Evolutionary conservation across 2,797 vertebrate genomes (phyloP).

Genomic region (Scleropages formosus): DNA sequence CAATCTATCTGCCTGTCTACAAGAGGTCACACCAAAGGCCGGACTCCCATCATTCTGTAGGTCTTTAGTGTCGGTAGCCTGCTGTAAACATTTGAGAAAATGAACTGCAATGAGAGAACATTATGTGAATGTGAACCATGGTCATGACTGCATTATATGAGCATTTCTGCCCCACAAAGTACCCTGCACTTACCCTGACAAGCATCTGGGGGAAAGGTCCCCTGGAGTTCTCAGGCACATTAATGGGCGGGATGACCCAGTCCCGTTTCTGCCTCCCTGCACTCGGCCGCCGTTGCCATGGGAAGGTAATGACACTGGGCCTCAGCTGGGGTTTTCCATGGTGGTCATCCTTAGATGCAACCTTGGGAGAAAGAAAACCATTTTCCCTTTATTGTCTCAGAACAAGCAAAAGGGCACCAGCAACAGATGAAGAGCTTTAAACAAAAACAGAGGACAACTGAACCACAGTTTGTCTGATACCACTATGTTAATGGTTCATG

Average conservation of each 20-base stretch:
- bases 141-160: too few species aligned
- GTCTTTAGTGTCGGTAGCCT: too few species aligned
- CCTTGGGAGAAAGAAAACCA: constrained; percentile 55
- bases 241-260: constrained; percentile 99
- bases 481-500: too few species aligned
- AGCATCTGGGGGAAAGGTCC: constrained; percentile 97
- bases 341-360: constrained; percentile 65
- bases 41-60: too few species aligned
- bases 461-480: not conserved
- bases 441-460: not conserved
- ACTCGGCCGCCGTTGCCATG: constrained; percentile 76
- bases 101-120: too few species aligned
- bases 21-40: too few species aligned
- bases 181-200: constrained; percentile 82
- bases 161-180: too few species aligned
- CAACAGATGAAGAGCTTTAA: not conserved
- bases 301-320: constrained; percentile 76
- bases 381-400: not conserved
- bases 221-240: constrained; percentile 93
- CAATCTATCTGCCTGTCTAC: too few species aligned
- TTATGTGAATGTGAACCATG: too few species aligned
- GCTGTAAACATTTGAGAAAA: too few species aligned
- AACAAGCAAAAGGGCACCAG: not conserved
- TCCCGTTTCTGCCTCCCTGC: constrained; percentile 91
- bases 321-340: constrained; percentile 64